Evolutionary conservation across 2,888 invertebrate genomes (phyloP).

Genomic region (Amiota mariae): DNA sequence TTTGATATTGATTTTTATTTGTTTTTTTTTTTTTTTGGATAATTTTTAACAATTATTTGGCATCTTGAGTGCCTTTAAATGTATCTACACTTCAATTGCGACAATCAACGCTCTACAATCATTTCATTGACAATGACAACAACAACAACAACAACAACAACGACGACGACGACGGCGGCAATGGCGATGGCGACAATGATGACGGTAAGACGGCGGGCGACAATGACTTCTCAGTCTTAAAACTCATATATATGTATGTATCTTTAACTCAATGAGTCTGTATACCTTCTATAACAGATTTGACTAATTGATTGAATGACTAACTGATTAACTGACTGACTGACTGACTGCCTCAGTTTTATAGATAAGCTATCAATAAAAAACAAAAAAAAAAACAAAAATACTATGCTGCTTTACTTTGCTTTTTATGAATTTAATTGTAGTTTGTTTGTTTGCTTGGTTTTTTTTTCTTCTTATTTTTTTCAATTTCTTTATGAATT

Average conservation of each 20-base stretch:
- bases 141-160: constrained; percentile 38
- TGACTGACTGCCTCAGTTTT: not conserved
- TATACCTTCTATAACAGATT: not conserved
- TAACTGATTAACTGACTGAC: not conserved
- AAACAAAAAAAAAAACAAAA: not conserved
- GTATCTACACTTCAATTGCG: not conserved
- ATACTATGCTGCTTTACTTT: too few relatives aligned
- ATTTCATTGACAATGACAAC: constrained; percentile 40
- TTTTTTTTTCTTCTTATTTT: not conserved
- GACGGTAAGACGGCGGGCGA: too few relatives aligned
- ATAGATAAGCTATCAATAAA: not conserved
- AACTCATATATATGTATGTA: too few relatives aligned
- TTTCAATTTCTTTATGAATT: not conserved
- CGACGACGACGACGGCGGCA: constrained; percentile 28
- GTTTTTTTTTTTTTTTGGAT: too few relatives aligned
- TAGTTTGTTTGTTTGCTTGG: not conserved
- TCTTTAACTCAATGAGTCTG: not conserved
- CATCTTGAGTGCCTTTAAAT: too few relatives aligned
- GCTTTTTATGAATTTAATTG: not conserved
- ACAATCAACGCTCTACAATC: constrained; percentile 46
- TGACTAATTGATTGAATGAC: not conserved
- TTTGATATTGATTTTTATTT: too few relatives aligned
- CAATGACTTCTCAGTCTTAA: not conserved
- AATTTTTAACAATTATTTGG: too few relatives aligned
- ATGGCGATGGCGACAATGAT: not conserved